phyloP scores from a whole-genome alignment of 2,888 invertebrate genomes.

The Clistopyga incitator region DNA sequence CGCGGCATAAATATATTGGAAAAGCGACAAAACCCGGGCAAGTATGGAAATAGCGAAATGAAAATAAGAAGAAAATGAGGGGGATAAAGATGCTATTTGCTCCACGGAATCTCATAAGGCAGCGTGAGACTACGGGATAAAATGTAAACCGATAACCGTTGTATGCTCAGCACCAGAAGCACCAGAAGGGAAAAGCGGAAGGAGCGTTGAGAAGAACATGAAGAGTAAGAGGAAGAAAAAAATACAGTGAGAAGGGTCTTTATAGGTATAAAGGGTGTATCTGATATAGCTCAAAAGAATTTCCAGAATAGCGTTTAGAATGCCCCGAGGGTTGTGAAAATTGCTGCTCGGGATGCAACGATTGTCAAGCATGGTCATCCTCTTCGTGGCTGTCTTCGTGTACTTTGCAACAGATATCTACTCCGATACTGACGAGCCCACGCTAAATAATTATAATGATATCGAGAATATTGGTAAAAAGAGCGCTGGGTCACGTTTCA shows the following conservation, averaged over 20 bases:
- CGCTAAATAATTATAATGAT: neutral
- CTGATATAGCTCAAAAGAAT: slow-evolving; percentile 28
- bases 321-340: slow-evolving; percentile 26
- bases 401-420: neutral
- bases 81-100: slow-evolving; percentile 27
- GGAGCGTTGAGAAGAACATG: neutral
- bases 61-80: neutral
- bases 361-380: slow-evolving; percentile 2
- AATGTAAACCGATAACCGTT: slow-evolving; percentile 41
- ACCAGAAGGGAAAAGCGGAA: slow-evolving; percentile 3
- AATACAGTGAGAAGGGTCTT: neutral
- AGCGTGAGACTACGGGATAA: slow-evolving; percentile 4
- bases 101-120: slow-evolving; percentile 29
- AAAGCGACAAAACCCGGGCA: slow-evolving; percentile 58
- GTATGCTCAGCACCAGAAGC: slow-evolving; percentile 26
- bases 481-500: neutral
- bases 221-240: neutral
- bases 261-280: neutral
- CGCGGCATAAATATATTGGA: slow-evolving; percentile 58
- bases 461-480: neutral
- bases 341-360: slow-evolving; percentile 10
- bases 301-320: neutral
- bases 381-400: neutral
- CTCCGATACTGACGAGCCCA: neutral
- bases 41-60: slow-evolving; percentile 32